Base-by-base conservation (phyloP, 2,797 vertebrate species). In the Thripadectes ignobilis region DNA sequence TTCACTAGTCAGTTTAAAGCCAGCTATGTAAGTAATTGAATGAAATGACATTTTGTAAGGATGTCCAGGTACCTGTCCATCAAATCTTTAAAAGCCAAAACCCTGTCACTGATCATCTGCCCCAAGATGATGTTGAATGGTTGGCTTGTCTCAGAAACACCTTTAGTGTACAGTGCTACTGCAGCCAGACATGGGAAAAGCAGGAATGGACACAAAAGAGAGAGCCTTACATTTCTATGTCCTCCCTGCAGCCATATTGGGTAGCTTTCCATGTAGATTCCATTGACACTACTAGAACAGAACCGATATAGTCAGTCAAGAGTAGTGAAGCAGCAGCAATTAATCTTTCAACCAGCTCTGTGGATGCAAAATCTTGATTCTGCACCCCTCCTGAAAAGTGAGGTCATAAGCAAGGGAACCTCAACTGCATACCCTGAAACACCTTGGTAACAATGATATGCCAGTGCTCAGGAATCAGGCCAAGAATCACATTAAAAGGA, bases 1-100 rank as follows among this genome's bases (percentile, higher is more conserved):
- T 97, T 75, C 29, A 65, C 58, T 59, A 69, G 36, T 72, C 51
- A 66, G 45, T 85, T 91, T 68, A 89, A 86, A 89, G 55, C 23
- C 81, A 93, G 48, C 62, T 81, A 80, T 30, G 32, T n/a, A 85
- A 88, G 72, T 77, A 78, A 81, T 22, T 43, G 30, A 76, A 82
- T 1, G 0, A 84, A 88, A 94, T 14, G 4, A 16, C 54, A 78
- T 43, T 83, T 58, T 83, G 14, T 78, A 90, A 93, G 19, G 48
- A 78, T 51, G 34, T 8, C 32, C 66, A 78, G 36, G 7, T 62
- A 83, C n/a, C 65, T 66, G 18, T 49, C 74, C 68, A 58, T 85
- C 55, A 85, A 75, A 61, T 45, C 26, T 45, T 71, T 36, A 65
- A 75, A 58, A 94, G 58, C 1, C 10, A 6, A 75, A 81, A 58